Conservation (phyloP, 35 echinoderm and acorn worm genomes). For the Holothuria glaberrima region DNA sequence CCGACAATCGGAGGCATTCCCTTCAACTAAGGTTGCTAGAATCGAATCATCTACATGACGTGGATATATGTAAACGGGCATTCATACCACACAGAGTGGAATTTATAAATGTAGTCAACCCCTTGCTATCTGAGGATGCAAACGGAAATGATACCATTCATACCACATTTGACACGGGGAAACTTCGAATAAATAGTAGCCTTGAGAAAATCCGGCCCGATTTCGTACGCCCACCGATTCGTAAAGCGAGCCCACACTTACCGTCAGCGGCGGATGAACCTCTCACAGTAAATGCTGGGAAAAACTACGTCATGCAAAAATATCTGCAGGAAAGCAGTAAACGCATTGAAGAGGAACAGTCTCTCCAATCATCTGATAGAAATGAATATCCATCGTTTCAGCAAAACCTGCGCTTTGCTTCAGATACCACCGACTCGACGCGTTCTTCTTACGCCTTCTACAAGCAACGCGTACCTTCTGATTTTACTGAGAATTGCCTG, state of each 20-base stretch:
- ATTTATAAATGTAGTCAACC: slow-evolving; percentile 56
- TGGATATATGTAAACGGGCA: slow-evolving; percentile 18
- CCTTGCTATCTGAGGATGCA: neutral
- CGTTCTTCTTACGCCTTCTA: slow-evolving; percentile 24
- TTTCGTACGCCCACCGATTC: slow-evolving; percentile 39
- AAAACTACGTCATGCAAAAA: slow-evolving; percentile 52
- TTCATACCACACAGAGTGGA: slow-evolving; percentile 29
- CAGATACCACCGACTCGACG: slow-evolving; percentile 11
- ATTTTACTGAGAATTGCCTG: slow-evolving; percentile 59
- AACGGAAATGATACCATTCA: neutral
- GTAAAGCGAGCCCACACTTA: neutral
- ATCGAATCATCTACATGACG: slow-evolving; percentile 53
- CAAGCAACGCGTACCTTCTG: slow-evolving; percentile 44
- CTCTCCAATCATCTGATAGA: neutral
- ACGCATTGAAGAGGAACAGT: neutral
- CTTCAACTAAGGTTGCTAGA: slow-evolving; percentile 47
- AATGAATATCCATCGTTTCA: slow-evolving; percentile 21
- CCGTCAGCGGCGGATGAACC: neutral
- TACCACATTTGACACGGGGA: slow-evolving; percentile 52
- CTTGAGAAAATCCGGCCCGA: slow-evolving; percentile 66
- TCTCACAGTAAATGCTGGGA: neutral
- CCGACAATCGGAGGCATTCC: neutral
- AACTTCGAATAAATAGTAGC: slow-evolving; percentile 65
- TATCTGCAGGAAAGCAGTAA: slow-evolving; percentile 29
- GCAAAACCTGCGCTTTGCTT: slow-evolving; percentile 8